Evolutionary conservation across 2,113 vertebrate species (phyloP).

Genomic region (Nicator chloris): DNA sequence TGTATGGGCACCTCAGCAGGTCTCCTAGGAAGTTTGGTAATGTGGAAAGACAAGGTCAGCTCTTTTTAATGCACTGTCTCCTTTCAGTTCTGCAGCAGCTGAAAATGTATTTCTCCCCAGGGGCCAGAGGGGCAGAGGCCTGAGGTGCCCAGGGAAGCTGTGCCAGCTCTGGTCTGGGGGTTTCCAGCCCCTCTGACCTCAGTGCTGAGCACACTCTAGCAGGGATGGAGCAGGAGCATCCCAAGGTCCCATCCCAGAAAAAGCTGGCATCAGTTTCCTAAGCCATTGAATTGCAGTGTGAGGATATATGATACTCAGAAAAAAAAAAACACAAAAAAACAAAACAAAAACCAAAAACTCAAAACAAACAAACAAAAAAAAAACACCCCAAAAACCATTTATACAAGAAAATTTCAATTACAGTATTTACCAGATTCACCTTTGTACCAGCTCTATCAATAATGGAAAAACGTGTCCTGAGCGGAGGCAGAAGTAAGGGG

Average conservation of each 20-base stretch:
- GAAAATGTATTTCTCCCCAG: background rate
- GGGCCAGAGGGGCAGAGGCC: accelerated
- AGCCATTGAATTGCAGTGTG: background rate
- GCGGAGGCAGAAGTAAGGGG: background rate
- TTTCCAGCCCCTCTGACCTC: background rate
- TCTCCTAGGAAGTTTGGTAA: background rate
- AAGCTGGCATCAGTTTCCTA: background rate
- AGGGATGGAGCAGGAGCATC: background rate
- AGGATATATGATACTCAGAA: background rate
- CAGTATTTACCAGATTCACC: background rate
- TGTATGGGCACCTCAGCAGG: background rate
- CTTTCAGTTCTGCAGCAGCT: background rate
- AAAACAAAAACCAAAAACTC: no score
- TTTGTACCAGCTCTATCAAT: background rate
- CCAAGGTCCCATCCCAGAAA: background rate
- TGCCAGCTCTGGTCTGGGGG: accelerated
- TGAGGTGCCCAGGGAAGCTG: background rate
- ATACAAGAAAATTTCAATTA: background rate
- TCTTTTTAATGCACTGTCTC: background rate
- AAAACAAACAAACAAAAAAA: no score
- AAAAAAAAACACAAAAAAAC: background rate
- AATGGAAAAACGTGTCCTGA: background rate
- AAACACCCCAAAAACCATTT: background rate
- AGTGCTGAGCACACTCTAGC: accelerated
- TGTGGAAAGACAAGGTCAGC: background rate